Conservation (phyloP, 2,888 invertebrate species). For the Matsumyia berberina region DNA sequence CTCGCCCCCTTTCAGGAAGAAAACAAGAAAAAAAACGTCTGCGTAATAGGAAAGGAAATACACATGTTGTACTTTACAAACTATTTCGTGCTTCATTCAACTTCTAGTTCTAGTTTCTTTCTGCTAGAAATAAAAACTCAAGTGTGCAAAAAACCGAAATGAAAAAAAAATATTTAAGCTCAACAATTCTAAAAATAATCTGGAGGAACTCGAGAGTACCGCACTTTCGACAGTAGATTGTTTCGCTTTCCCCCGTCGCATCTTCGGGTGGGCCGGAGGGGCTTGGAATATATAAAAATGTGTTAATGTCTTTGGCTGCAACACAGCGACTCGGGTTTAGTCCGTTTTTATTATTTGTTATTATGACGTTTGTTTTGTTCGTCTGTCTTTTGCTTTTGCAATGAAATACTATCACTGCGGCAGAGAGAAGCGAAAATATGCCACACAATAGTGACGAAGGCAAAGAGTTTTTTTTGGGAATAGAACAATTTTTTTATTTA, state of each 20-base stretch:
- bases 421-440: not conserved
- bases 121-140: conserved; percentile 41
- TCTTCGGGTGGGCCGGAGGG: not conserved
- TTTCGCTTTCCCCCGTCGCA: not conserved
- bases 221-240: conserved; percentile 18
- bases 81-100: conserved; percentile 44
- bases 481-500: too few relatives aligned
- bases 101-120: conserved; percentile 16
- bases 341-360: too few relatives aligned
- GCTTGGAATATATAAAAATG: conserved; percentile 10
- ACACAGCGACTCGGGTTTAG: too few relatives aligned
- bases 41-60: conserved; percentile 32
- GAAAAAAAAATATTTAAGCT: not conserved
- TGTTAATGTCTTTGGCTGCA: conserved; percentile 16
- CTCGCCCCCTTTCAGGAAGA: not conserved
- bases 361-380: conserved; percentile 20
- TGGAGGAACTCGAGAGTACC: conserved; percentile 16
- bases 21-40: conserved; percentile 3
- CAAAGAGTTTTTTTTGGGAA: not conserved
- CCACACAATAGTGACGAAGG: conserved; percentile 3
- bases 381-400: not conserved
- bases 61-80: conserved; percentile 12
- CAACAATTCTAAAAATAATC: conserved; percentile 29
- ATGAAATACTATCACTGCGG: not conserved
- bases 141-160: not conserved